Base-by-base conservation (phyloP, 2,113 vertebrate genomes). In the Plecotus auritus region DNA sequence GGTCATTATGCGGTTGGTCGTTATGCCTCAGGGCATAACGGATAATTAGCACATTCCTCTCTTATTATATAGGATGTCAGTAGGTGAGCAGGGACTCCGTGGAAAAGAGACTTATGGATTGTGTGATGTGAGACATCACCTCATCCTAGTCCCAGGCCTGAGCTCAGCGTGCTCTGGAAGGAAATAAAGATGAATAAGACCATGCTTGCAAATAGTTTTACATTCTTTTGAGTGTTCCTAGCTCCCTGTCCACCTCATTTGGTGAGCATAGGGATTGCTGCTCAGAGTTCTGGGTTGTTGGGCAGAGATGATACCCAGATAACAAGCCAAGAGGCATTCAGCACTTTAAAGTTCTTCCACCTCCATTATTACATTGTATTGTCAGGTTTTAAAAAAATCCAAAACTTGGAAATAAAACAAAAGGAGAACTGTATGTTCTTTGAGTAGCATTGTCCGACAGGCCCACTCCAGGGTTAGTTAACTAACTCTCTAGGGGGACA, bases 31-130 rank as follows among this genome's bases (percentile, higher is more conserved):
- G 54, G 20, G 18, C 7, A 7, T 56, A 56, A 56, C 2, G 7
- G 54, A 22, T 56, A 54, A 56, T 56, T 56, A 56, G 54, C 54
- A 56, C 22, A 56, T 20, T 54, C 54, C 54, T 56, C 54, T 56
- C 54, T 54, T 54, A 56, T 22, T 56, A 56, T 56, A 56, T 8
- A 56, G 18, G 54, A 9, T n/a, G 74, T n/a, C 54, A 5, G 40
- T 7, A 18, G 42, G 30, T 40, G 49, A 92, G 26, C 5, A 4
- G 40, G 26, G 69, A 30, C 37, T 89, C 42, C 10, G 5, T 0
- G 8, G 3, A 26, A 51, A 32, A 40, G 72, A 18, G 0, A 2
- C n/a, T 23, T 26, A 23, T 0, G 9, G 37, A 32, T 8, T 9
- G 3, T 13, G 13, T 66, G 73, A 74, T 10, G 13, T 16, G 30